A percentile compares a stretch with the other conserved stretches of the same genome.
phyloP scores from a whole-genome alignment of 2,113 vertebrate genomes.

The Poeciliopsis prolifica region DNA sequence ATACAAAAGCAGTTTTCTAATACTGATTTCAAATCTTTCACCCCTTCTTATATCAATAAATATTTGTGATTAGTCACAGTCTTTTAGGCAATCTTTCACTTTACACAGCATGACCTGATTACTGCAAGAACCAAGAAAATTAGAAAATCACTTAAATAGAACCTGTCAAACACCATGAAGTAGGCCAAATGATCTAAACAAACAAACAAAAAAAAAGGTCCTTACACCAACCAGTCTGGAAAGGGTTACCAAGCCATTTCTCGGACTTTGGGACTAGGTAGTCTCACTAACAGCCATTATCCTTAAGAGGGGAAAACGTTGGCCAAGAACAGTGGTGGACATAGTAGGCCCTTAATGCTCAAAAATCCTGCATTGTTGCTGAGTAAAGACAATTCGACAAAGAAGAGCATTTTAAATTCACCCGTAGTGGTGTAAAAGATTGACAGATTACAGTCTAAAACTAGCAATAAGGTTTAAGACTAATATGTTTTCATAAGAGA shows the following conservation, averaged over 20 bases:
- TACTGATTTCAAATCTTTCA: too few species aligned
- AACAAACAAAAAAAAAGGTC: neutral
- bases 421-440: neutral
- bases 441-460: neutral
- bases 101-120: neutral
- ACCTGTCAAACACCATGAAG: neutral
- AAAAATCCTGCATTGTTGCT: neutral
- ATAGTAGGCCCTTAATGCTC: neutral
- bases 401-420: neutral
- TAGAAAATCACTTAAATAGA: neutral
- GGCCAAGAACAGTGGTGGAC: neutral
- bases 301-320: neutral
- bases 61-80: neutral
- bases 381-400: neutral
- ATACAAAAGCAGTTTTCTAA: too few species aligned
- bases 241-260: neutral
- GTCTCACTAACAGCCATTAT: neutral
- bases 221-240: neutral
- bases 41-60: neutral
- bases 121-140: neutral
- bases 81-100: neutral
- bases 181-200: neutral
- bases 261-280: too few species aligned
- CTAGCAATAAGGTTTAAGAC: neutral
- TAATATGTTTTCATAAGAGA: neutral